Percentiles rank a stretch among this genome's conserved stretches.
phyloP scores from a whole-genome alignment of 2,797 vertebrate species.

The Rallus crepitans region DNA sequence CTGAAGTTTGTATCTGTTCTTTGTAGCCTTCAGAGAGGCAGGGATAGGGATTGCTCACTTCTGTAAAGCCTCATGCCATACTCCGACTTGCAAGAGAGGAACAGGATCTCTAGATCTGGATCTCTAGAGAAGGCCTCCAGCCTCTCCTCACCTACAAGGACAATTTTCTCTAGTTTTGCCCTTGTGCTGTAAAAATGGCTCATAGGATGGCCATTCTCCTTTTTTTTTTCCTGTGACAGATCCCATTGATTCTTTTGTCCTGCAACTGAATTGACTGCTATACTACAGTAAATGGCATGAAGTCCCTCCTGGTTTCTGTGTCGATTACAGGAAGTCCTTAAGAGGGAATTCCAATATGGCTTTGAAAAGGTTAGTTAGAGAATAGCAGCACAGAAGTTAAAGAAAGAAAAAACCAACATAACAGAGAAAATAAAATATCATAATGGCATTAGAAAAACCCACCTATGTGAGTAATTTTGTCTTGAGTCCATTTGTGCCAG shows the following conservation, averaged over 20 bases:
- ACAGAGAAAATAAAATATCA: not conserved
- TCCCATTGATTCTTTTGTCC: not conserved
- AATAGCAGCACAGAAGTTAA: not conserved
- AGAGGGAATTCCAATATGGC: not conserved
- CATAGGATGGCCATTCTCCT: not conserved
- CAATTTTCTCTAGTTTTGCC: not conserved
- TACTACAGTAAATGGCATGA: not conserved
- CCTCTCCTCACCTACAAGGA: not conserved
- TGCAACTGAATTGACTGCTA: not conserved
- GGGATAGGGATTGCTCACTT: not conserved
- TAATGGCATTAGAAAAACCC: not conserved
- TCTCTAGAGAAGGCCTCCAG: not conserved
- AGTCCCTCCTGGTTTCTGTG: not conserved
- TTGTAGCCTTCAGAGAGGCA: not conserved
- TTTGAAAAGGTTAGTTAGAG: not conserved
- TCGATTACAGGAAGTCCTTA: not conserved
- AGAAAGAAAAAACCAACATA: not conserved
- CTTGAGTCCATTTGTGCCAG: conserved; percentile 80
- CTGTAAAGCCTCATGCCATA: not conserved
- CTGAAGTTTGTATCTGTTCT: not conserved
- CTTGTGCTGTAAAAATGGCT: not conserved
- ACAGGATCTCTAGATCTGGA: not conserved
- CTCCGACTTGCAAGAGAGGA: not conserved
- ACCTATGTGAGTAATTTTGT: conserved; percentile 78
- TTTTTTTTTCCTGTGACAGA: not conserved